These are phyloP conservation scores for Girardinichthys multiradiatus DNA, from an alignment of 2,113 vertebrate species.

Conservation along the genomic window DNA sequence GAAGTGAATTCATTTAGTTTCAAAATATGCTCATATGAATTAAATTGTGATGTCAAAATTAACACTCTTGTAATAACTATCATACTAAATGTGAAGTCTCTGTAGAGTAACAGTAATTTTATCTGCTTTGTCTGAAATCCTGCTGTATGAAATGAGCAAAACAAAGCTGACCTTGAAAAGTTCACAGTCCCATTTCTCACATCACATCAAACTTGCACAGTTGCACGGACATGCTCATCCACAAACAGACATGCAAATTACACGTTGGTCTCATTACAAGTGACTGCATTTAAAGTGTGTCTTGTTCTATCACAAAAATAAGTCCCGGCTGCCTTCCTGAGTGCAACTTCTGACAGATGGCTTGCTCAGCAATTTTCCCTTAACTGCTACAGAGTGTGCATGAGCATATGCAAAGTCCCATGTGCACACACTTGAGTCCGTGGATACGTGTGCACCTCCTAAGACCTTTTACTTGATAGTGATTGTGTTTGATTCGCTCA, in stretches of 20 bases:
- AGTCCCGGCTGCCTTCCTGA: constrained; percentile 20
- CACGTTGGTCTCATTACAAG: constrained; percentile 39
- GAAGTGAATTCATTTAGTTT: neutral
- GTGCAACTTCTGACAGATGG: constrained; percentile 56
- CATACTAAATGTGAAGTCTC: neutral
- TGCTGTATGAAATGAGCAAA: neutral
- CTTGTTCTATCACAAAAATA: constrained; percentile 48
- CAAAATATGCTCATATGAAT: neutral
- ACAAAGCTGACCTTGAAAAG: neutral
- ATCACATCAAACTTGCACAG: neutral
- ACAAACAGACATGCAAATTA: neutral
- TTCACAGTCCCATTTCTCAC: neutral
- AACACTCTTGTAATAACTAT: neutral
- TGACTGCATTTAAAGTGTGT: constrained; percentile 41
- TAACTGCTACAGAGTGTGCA: constrained; percentile 26
- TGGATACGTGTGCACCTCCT: neutral
- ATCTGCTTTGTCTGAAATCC: neutral
- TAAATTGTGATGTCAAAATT: neutral
- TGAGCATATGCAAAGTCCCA: constrained; percentile 4
- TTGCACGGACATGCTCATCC: neutral
- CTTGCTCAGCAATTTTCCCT: constrained; percentile 54
- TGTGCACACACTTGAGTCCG: neutral
- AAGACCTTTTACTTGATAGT: constrained; percentile 40
- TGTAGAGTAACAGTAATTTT: neutral
- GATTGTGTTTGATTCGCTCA: constrained; percentile 51